phyloP scores from a whole-genome alignment of 2,797 vertebrate species.

The Botia almorhae region DNA sequence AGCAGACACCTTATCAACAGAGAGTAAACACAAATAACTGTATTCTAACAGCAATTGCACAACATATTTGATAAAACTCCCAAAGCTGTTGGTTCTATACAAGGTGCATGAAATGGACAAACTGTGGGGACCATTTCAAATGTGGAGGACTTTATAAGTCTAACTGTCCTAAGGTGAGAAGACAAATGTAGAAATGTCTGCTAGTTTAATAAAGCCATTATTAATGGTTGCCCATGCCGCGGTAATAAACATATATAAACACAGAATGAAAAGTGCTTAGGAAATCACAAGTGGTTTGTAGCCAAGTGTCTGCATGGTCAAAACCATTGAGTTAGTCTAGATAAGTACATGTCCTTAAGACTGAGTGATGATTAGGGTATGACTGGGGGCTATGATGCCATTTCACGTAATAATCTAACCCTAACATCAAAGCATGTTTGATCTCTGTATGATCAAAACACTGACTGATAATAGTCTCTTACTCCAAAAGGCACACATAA shows the following conservation, averaged over 20 bases:
- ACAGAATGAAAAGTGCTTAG: neutral
- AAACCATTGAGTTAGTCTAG: neutral
- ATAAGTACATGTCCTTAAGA: neutral
- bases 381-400: neutral
- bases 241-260: neutral
- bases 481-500: neutral
- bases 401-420: neutral
- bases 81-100: neutral
- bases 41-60: neutral
- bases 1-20: conserved; percentile 32
- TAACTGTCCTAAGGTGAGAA: neutral
- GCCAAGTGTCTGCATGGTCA: neutral
- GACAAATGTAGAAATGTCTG: neutral
- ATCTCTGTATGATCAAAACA: conserved; percentile 14
- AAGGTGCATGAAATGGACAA: neutral
- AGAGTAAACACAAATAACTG: conserved; percentile 18
- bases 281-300: neutral
- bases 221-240: neutral
- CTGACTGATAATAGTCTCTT: neutral
- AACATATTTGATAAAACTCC: no score
- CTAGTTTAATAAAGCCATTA: neutral
- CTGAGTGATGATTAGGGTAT: neutral
- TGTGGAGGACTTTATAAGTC: no score
- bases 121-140: no score
- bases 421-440: neutral